Evolutionary conservation across 2,113 vertebrate species (phyloP), one percentile per base, ranked within the genome.

Genomic region (Platysteira castanea): DNA sequence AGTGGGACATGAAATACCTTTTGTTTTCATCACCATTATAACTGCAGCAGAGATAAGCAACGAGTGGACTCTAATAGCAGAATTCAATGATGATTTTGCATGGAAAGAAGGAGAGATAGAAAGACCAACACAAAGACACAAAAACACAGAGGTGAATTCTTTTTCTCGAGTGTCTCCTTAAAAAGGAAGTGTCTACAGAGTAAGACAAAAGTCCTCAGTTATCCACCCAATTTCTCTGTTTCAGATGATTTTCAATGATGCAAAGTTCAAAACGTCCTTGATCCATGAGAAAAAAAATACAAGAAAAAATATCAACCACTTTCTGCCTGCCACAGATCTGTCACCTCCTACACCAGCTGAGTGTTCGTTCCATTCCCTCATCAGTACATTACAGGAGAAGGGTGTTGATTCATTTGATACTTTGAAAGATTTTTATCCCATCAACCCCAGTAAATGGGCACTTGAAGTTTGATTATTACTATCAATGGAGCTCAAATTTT

Each of bases 51-150:
- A 49, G 53, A 82, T 68, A 95, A 97, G 96, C 96, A 95, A 96
- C 96, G 4, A 89, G 96, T 96, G 95, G 94, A 97, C 90, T 96
- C 89, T 96, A 95, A 54, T 64, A 96, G 93, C 90, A 96, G 93
- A 93, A 84, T 97, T 96, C 77, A 94, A 95, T 90, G 92, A 96
- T 96, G 96, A 94, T 91, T 94, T 93, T 95, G 93, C 92, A 96
- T 95, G 94, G 78, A 96, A 93, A 92, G 90, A 65, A 95, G 57
- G 53, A 97, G 85, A 94, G 92, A 97, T 4, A 97, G 96, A 95
- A 79, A 97, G 90, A 94, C 94, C 94, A 89, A 97, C 95, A 95
- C 88, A 97, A 94, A 97, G 87, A 97, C 94, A 96, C 75, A 91
- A 88, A 96, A 95, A 92, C 95, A 96, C 93, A 95, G 84, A 91